Evolutionary conservation across 2,888 invertebrate genomes (phyloP).

Genomic region (Tenodera sinensis): DNA sequence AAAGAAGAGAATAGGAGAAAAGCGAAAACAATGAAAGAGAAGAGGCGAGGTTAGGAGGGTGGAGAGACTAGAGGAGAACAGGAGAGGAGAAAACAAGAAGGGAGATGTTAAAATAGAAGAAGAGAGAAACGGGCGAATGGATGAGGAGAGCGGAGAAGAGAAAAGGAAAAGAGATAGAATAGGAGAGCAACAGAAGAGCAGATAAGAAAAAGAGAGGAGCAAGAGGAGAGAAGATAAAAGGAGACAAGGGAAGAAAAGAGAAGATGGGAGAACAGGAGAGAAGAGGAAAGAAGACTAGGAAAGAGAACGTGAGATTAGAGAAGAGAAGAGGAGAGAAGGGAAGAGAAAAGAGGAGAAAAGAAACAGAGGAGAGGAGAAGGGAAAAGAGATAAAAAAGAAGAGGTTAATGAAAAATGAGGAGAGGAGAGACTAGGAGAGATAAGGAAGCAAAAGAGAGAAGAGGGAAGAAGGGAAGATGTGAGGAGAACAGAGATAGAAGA

Average conservation of each 20-base stretch:
- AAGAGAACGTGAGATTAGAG: neutral
- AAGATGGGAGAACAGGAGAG: neutral
- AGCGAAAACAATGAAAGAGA: too few species aligned
- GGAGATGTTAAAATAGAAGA: too few species aligned
- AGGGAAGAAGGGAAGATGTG: neutral
- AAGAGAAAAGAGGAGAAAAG: neutral
- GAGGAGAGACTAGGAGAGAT: neutral
- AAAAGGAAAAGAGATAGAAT: neutral
- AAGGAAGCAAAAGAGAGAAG: too few species aligned
- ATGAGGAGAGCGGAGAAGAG: too few species aligned
- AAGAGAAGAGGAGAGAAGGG: neutral
- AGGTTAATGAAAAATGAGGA: neutral
- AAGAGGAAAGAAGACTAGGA: neutral
- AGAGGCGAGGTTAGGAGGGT: too few species aligned
- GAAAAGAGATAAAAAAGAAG: neutral
- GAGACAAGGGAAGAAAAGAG: neutral
- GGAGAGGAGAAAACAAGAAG: too few species aligned
- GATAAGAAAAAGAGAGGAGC: neutral
- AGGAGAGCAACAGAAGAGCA: too few species aligned
- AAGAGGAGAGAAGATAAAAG: neutral
- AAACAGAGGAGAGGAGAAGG: neutral
- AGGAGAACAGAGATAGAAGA: neutral
- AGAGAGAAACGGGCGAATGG: too few species aligned
- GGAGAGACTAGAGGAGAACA: too few species aligned
- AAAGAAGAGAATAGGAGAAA: too few species aligned